Evolutionary conservation across 2,113 vertebrate species (phyloP), one percentile per base, ranked within the genome.

Genomic region (Entelurus aequoreus): DNA sequence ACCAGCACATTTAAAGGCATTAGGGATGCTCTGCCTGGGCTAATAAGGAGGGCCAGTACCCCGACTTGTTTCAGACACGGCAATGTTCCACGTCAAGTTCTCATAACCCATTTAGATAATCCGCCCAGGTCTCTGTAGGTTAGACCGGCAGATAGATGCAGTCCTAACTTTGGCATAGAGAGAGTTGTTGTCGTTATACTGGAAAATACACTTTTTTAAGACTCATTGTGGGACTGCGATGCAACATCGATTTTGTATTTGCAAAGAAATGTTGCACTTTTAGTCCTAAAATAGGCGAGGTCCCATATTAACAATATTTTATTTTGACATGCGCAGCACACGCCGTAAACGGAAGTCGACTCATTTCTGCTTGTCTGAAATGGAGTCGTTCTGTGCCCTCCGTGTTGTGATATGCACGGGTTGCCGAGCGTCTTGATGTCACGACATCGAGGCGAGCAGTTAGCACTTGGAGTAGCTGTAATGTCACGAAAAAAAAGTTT

Each of bases 31-130:
- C 80, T 83, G 79, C 82, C 79, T 70, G 69, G 75, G 71, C 84
- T 80, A 84, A 87, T 85, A 83, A 81, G 84, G 82, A 81, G 77
- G 66, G 68, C 19, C 72, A 64, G 47, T 69, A 76, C 65, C 71
- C 77, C 68, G 37, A 54, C 76, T 81, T 79, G 84, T 71, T 81
- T 86, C 84, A 48, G 19, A 65, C 79, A 81, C 84, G 67, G 63
- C 77, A 82, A 65, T 79, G 76, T 83, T 82, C 80, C 78, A 78
- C 83, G 83, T 77, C 76, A 87, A 78, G 83, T 85, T 83, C 82
- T 85, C 83, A 79, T 74, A 85, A 83, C n/a, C 77, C 77, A 82
- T 86, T 86, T 85, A 84, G 80, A 80, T 84, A 87, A 88, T 83
- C 75, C 78, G 73, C 66, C 19, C 8, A 40, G 62, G 76, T 81